Evolutionary conservation across 1,140 invertebrate genomes (phyloP), one percentile per base, ranked within the genome.

Genomic region (Bombus polaris): DNA sequence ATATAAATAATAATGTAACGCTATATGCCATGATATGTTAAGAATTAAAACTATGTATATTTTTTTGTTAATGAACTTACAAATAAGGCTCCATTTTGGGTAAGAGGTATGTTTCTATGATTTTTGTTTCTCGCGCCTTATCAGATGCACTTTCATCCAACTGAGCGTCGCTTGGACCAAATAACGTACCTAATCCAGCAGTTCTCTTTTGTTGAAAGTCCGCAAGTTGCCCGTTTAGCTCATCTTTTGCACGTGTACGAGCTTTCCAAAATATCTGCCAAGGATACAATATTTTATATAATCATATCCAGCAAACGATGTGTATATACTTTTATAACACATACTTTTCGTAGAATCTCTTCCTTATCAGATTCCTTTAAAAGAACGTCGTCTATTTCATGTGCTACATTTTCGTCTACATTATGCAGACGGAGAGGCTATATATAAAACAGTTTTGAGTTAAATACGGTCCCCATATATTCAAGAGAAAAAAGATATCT

Each of bases 191-290:
- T 74, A 99, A 95, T n/a, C 98, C 99, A 47, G 98, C 97, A 53
- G 97, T 98, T 87, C 98, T 95, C 94, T 99, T 99, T 77, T 97
- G 97, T 93, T 98, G 97, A 95, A 99, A 99, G 95, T 99, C 98
- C 68, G 96, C 96, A 57, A 99, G 95, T 92, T 98, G 98, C 91
- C 98, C 97, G 83, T 97, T 97, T 47, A 99, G 96, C 92, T 98
- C 97, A 87, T 98, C 97, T 93, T 98, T 98, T 25, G 98, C 98
- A 90, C 97, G 97, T 79, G 96, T 96, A 65, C 98, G 96, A 47
- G 98, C 98, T 93, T 98, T 98, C 94, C 97, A 97, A 94, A 99
- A 99, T 86, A 98, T 96, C 95, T 96, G 70, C 39, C 25, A 59
- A 1, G 42, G 80, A 89, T 10, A 57, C 83, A 87, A 89, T 62